Percentiles rank a stretch among this genome's conserved stretches.
phyloP scores from a whole-genome alignment of 2,113 vertebrate species.

The Urocolius indicus region DNA sequence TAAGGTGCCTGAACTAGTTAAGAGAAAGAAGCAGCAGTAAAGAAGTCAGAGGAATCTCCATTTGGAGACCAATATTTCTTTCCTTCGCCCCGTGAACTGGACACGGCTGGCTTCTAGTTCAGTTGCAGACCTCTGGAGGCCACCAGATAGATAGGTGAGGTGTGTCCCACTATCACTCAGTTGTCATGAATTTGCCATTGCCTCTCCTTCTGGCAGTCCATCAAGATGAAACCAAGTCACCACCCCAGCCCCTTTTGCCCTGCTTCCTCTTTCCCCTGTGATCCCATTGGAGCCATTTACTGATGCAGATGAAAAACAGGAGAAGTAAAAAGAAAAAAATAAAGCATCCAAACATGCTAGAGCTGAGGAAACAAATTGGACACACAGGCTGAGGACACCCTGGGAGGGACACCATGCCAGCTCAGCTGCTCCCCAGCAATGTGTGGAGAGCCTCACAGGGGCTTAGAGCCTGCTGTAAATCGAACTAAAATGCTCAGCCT shows the following conservation, averaged over 20 bases:
- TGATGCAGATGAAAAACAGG: background rate
- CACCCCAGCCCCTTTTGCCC: background rate
- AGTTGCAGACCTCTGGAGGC: background rate
- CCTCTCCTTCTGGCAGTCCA: background rate
- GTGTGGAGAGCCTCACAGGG: background rate
- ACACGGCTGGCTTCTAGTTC: background rate
- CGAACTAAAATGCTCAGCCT: background rate
- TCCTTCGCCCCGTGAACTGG: background rate
- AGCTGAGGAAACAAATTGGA: background rate
- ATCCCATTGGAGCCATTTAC: background rate
- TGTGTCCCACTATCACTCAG: background rate
- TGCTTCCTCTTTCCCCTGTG: background rate
- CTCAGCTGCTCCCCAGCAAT: background rate
- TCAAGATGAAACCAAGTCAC: background rate
- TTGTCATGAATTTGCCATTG: background rate
- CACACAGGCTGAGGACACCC: background rate
- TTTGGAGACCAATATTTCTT: background rate
- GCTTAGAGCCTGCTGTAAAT: background rate
- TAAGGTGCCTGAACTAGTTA: background rate
- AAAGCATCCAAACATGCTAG: background rate
- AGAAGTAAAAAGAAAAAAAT: background rate
- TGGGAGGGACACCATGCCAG: background rate
- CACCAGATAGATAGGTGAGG: background rate
- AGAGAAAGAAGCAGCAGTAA: background rate
- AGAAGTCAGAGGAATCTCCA: accelerated